phyloP scores from a whole-genome alignment of 2,113 vertebrate genomes.

The Puffinus mauretanicus region DNA sequence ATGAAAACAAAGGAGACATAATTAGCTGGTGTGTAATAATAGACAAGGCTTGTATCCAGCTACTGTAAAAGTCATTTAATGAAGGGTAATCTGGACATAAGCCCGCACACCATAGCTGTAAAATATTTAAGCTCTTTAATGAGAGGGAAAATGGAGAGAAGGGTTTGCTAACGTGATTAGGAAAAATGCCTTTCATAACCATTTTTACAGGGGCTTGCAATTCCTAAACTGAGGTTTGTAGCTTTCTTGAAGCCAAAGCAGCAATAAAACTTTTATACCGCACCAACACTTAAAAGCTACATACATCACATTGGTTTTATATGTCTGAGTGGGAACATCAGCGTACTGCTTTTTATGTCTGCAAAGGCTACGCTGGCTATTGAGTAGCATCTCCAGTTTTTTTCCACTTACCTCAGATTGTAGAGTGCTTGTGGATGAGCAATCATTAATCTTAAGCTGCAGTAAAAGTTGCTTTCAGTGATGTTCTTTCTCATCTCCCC shows the following conservation, averaged over 20 bases:
- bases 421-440: not conserved
- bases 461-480: conserved; percentile 23
- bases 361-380: conserved; percentile 41
- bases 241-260: conserved; percentile 38
- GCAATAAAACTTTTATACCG: conserved; percentile 54
- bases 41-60: conserved; percentile 52
- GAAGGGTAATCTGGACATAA: conserved; percentile 40
- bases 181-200: conserved; percentile 56
- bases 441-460: conserved; percentile 46
- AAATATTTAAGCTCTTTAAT: conserved; percentile 48
- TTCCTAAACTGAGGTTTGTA: conserved; percentile 42
- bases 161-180: conserved; percentile 51
- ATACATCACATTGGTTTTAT: conserved; percentile 55
- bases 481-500: not conserved
- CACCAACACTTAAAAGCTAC: conserved; percentile 58
- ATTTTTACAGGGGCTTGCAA: conserved; percentile 7
- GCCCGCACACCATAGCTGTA: not conserved
- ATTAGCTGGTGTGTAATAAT: conserved; percentile 23
- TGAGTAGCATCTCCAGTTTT: conserved; percentile 55
- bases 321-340: conserved; percentile 57
- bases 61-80: conserved; percentile 50
- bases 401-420: conserved; percentile 28
- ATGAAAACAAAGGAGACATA: conserved; percentile 59
- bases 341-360: conserved; percentile 36
- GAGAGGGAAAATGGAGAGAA: conserved; percentile 23